A percentile compares a stretch with the other conserved stretches of the same genome.
These are phyloP conservation scores for Polymixis flavicincta DNA, from an alignment of 2,888 invertebrate species.

Conservation along the genomic window DNA sequence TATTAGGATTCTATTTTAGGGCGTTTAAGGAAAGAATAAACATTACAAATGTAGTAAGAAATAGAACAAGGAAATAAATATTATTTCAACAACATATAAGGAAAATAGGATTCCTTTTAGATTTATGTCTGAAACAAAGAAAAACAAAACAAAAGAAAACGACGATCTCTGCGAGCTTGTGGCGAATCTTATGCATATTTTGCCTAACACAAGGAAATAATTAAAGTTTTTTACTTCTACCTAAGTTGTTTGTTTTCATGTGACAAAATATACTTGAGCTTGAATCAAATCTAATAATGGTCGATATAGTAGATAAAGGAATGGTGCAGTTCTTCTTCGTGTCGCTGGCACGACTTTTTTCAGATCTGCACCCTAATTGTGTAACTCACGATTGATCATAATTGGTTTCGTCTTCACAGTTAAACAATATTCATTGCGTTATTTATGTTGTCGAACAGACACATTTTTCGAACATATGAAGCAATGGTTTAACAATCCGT, in stretches of 20 bases:
- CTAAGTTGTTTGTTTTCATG: background rate
- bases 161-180: background rate
- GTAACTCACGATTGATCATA: no score
- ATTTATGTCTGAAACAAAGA: slow-evolving; percentile 9
- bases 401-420: no score
- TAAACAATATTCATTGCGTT: no score
- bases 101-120: background rate
- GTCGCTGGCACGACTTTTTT: no score
- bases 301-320: background rate
- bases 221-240: background rate
- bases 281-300: background rate
- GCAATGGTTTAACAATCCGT: no score
- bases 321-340: no score
- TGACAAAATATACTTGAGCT: background rate
- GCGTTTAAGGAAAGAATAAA: background rate
- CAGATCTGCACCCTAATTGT: no score
- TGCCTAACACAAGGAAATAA: background rate
- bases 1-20: background rate
- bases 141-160: background rate
- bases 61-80: background rate
- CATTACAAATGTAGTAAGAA: background rate
- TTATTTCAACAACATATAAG: background rate
- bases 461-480: no score
- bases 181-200: background rate
- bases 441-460: no score